Evolutionary conservation across 1,140 invertebrate species (phyloP).

Genomic region (Ericerus pela): DNA sequence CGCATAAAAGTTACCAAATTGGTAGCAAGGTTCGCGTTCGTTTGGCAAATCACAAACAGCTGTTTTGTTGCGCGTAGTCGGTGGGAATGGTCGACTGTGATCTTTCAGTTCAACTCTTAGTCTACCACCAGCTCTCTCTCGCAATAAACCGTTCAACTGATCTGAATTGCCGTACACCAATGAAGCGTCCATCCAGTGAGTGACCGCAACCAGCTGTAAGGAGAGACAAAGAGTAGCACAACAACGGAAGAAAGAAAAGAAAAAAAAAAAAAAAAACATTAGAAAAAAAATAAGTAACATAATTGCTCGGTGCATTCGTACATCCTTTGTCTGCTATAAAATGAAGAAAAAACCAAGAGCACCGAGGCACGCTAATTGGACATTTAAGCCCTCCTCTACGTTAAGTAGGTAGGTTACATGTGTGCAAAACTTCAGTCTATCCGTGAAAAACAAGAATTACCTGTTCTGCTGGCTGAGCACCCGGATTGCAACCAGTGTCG

Average conservation of each 20-base stretch:
- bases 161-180: conserved; percentile 64
- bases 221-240: not conserved
- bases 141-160: conserved; percentile 42
- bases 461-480: conserved; percentile 49
- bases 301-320: no score
- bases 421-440: not conserved
- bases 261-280: not conserved
- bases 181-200: conserved; percentile 69
- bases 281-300: not conserved
- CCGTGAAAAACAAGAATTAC: conserved; percentile 30
- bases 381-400: not conserved
- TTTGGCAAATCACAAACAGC: conserved; percentile 41
- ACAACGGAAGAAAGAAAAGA: not conserved
- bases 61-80: conserved; percentile 46
- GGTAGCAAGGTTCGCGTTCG: conserved; percentile 25
- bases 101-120: conserved; percentile 38
- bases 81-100: conserved; percentile 47
- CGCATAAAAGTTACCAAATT: conserved; percentile 17
- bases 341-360: not conserved
- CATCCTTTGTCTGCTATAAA: not conserved
- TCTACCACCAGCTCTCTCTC: conserved; percentile 39
- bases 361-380: no score
- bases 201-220: conserved; percentile 58
- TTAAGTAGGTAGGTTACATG: not conserved
- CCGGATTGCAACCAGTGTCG: conserved; percentile 44